Evolutionary conservation across 2,888 invertebrate genomes (phyloP), one percentile per base, ranked within the genome.

Genomic region (Callinectes sapidus): DNA sequence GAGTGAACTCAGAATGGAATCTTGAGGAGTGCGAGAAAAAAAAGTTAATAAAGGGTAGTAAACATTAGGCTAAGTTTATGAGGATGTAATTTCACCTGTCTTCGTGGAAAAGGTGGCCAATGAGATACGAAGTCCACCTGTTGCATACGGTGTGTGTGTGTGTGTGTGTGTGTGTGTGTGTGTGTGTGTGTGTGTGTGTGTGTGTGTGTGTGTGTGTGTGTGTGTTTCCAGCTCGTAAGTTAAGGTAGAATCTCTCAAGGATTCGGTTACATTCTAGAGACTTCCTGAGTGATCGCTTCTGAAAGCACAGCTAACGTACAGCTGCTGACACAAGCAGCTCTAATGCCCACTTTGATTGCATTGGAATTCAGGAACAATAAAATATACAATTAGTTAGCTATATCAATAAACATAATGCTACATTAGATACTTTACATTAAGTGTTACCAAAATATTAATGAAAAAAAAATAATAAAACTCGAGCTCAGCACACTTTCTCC

Each of bases 131-230:
- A 3, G 32, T 10, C 85, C 32, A 16, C n/a, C 39, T n/a, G 16
- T 6, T 85, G 85, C 16, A 39, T n/a, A n/a, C n/a, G n/a, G 86
- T 86, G 35, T 39, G 35, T 86, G 86, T 86, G 32, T 86, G 86
- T 86, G 39, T 35, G 86, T 86, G 39, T 32, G 85, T 86, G 86
- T 86, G 32, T 39, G 86, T 86, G 39, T 86, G 86, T 86, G 86
- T 86, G 86, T 35, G 32, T 86, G 86, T 35, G 35, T 86, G 86
- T 71, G 71, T 71, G 71, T 71, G 71, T 71, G 71, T 71, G 71
- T 71, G 71, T 71, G 71, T 71, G 71, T 71, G 71, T 71, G 71
- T 71, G 71, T 71, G 71, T 28, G 28, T 71, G 71, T 71, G 71
- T 28, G 28, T 71, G 71, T 71, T 16, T 71, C 23, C 23, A 28